Evolutionary conservation across 2,797 vertebrate genomes (phyloP).

Genomic region (Trichosurus vulpecula): DNA sequence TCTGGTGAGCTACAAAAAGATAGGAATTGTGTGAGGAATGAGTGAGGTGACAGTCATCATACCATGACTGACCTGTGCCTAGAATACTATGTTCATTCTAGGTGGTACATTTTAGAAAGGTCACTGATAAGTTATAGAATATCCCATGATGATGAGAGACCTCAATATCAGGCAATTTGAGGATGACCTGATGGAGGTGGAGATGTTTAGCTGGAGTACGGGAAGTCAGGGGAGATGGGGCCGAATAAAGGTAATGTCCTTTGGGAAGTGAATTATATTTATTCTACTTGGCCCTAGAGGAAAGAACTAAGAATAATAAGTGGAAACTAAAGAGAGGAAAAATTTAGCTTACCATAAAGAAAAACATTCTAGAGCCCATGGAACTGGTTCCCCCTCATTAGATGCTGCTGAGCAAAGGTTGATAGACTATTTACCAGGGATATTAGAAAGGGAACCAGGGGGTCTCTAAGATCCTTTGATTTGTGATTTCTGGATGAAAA

Average conservation of each 20-base stretch:
- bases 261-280: background rate
- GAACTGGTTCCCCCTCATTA: background rate
- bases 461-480: background rate
- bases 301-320: background rate
- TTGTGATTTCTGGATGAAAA: conserved; percentile 3
- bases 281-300: background rate
- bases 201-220: background rate
- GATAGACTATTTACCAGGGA: background rate
- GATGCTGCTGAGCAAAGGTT: background rate
- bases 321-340: background rate
- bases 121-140: background rate
- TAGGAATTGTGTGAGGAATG: too few species aligned
- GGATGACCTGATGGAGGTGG: background rate
- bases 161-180: background rate
- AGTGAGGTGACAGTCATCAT: too few species aligned
- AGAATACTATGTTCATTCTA: too few species aligned
- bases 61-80: too few species aligned
- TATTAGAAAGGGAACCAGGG: background rate
- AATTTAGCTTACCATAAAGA: background rate
- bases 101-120: background rate
- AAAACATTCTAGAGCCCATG: background rate
- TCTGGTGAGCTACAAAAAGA: too few species aligned
- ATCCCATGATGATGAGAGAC: background rate
- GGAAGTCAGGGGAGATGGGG: background rate
- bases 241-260: background rate